Base-by-base conservation (phyloP, 2,888 invertebrate genomes). In the Hirudinaria manillensis region DNA sequence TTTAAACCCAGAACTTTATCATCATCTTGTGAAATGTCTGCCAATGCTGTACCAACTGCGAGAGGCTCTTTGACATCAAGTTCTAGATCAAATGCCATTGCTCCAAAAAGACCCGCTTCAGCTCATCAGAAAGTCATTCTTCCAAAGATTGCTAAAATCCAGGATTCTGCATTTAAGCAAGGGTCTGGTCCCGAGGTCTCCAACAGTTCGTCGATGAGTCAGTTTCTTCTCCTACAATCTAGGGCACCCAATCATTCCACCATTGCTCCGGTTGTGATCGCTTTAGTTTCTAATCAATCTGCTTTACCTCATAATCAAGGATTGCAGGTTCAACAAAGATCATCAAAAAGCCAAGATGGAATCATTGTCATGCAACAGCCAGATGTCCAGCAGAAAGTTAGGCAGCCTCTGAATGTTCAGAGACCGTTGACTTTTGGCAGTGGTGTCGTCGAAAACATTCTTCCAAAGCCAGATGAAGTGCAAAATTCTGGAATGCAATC, bases 111-210 rank as follows among this genome's bases (percentile, higher is more conserved):
- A 16, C 68, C 68, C 13, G 68, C 68, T 36, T 68, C 68, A 10
- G 68, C 36, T 34, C 36, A 34, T 68, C 34, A 68, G 36, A 68
- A 68, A 36, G 32, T 68, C 24, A 61, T 61, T 61, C 61, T 61
- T 24, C 61, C 61, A 61, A 61, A 61, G 29, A 61, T 61, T 61
- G 61, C 61, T 29, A 61, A 29, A 61, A 61, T 29, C 61, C 61
- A 61, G 4, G 61, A 61, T 61, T 24, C 61, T 10, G n/a, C 61
- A 61, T 61, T 61, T 19, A 29, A 27, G 4, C 24, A 24, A 27
- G 61, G 61, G n/a, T 29, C 61, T 27, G 29, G 6, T n/a, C n/a
- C 24, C n/a, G 61, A 61, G 13, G 61, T 29, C 24, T 27, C 61
- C 29, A 61, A 61, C 10, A 27, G 24, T 61, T 24, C 61, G 10